A percentile compares a stretch with the other conserved stretches of the same genome.
phyloP scores from a whole-genome alignment of 2,113 vertebrate species.

The Datnioides undecimradiatus region DNA sequence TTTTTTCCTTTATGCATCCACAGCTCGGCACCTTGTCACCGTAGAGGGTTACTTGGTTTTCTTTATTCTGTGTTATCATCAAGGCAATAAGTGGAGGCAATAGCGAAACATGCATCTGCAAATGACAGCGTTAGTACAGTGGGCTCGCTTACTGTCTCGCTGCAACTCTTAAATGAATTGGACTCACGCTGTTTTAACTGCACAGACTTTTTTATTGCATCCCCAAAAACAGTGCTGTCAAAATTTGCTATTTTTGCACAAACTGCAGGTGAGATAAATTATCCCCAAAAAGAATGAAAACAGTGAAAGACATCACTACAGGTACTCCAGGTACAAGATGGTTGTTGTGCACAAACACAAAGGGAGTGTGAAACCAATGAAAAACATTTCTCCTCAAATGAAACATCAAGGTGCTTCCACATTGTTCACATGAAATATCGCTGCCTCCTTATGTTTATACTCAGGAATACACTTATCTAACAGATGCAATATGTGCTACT shows the following conservation, averaged over 20 bases:
- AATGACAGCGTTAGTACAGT: constrained; percentile 23
- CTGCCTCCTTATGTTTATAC: constrained; percentile 28
- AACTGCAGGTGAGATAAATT: constrained; percentile 41
- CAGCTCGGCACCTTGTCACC: constrained; percentile 1
- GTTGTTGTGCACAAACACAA: constrained; percentile 10
- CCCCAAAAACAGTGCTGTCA: constrained; percentile 3
- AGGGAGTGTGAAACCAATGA: constrained; percentile 27
- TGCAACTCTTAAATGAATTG: constrained; percentile 29
- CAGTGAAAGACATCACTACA: constrained; percentile 16
- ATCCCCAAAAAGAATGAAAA: neutral
- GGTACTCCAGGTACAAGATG: constrained; percentile 27
- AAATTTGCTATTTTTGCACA: constrained; percentile 14
- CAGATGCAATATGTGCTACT: constrained; percentile 34
- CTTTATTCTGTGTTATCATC: constrained; percentile 21
- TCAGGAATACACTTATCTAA: constrained; percentile 29
- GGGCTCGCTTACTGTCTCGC: constrained; percentile 13
- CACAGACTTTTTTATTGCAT: constrained; percentile 22
- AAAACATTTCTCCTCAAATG: constrained; percentile 28
- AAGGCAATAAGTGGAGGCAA: constrained; percentile 13
- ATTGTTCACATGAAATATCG: constrained; percentile 34
- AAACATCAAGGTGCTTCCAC: constrained; percentile 33
- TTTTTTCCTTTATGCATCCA: constrained; percentile 11
- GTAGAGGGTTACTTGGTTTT: constrained; percentile 15
- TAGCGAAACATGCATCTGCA: neutral
- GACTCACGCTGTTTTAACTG: constrained; percentile 40